phyloP scores from a whole-genome alignment of 2,888 invertebrate genomes.

The Cosmia trapezina region DNA sequence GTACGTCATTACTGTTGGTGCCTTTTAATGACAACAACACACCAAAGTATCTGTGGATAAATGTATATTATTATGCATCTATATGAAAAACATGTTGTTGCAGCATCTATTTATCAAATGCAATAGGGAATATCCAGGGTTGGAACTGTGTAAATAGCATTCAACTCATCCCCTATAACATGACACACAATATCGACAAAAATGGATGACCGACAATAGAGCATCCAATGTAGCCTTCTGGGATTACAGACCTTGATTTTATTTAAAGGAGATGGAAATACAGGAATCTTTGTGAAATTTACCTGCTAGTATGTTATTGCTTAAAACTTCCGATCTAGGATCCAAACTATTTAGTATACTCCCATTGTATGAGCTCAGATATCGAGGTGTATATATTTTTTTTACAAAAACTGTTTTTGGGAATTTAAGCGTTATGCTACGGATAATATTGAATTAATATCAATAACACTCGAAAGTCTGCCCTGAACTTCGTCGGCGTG shows the following conservation, averaged over 20 bases:
- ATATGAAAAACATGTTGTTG: background rate
- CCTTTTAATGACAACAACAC: too few relatives aligned
- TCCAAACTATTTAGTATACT: too few relatives aligned
- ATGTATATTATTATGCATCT: too few relatives aligned
- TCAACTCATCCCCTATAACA: background rate
- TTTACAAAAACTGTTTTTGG: background rate
- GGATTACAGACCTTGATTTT: conserved; percentile 7
- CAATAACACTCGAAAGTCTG: background rate
- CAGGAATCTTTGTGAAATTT: background rate
- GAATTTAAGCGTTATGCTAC: background rate
- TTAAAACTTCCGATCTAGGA: too few relatives aligned
- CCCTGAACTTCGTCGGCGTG: too few relatives aligned
- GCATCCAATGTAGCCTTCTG: background rate
- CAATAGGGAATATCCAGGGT: background rate
- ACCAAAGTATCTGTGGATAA: background rate
- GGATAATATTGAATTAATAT: background rate
- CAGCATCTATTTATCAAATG: background rate
- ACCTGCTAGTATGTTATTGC: too few relatives aligned
- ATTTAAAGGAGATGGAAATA: background rate
- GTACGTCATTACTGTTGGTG: too few relatives aligned
- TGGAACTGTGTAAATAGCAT: background rate
- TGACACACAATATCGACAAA: conserved; percentile 5
- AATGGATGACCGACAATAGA: conserved; percentile 14
- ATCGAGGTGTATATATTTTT: too few relatives aligned
- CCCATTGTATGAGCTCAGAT: too few relatives aligned